Base-by-base conservation (phyloP, 2,113 vertebrate genomes). In the Acanthisitta chloris region DNA sequence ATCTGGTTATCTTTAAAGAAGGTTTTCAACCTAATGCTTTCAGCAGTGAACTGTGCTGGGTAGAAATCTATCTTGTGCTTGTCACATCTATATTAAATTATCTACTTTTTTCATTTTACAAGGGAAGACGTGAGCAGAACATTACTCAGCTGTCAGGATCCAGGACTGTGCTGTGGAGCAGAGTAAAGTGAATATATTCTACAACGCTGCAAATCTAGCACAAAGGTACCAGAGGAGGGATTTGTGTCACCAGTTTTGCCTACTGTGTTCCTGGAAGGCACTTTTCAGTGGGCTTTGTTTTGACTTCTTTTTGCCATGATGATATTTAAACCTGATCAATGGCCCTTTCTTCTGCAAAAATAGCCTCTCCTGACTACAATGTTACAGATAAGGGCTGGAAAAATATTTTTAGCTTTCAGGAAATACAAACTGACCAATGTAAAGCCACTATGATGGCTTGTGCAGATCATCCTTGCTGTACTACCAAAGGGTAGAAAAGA, bases 31-130 rank as follows among this genome's bases (percentile, higher is more conserved):
- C 48, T 62, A 83, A 87, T 86, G 66, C 65, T 79, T 95, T 90
- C 78, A 90, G 86, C 76, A 82, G 74, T 70, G 96, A 95, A 78
- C 86, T 71, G 64, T 73, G 92, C 73, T 92, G 54, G 74, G 64
- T 90, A 87, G 95, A 91, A 94, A 93, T 97, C 81, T 89, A 85
- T 96, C 94, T 95, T 93, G 78, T 52, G 79, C 88, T 94, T 97
- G 96, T 94, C 96, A 97, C 80, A 86, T 92, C 81, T 87, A 83
- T 97, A 97, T 91, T 98, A 96, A 96, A 97, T 97, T 90, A 97
- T 94, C 91, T 93, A 89, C 85, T 97, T 96, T 97, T 97, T 97
- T 96, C 96, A 89, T 97, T 97, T 98, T 96, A 97, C 89, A 96
- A 97, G 94, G 92, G 78, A 94, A 94, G 82, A 92, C 28, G 20